These are phyloP conservation scores for Stenoptilia bipunctidactyla DNA, from an alignment of 2,888 invertebrate species.

Conservation along the genomic window DNA sequence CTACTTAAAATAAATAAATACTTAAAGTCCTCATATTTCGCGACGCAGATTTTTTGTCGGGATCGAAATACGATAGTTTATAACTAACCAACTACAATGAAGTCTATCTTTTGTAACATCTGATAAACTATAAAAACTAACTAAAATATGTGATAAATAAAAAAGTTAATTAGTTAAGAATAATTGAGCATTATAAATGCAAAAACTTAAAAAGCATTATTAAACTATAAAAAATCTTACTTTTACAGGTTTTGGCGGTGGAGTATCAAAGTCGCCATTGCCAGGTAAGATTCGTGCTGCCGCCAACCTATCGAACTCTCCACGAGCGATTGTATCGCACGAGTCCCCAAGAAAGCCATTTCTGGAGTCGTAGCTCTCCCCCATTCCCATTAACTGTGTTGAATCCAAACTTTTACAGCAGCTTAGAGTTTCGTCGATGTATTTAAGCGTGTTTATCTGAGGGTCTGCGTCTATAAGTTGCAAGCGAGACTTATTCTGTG, in stretches of 20 bases:
- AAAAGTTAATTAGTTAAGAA: too few species aligned
- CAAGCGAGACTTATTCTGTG: slow-evolving; percentile 49
- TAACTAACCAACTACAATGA: too few species aligned
- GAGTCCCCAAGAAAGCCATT: slow-evolving; percentile 60
- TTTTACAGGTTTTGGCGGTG: slow-evolving; percentile 46
- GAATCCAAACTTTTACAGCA: slow-evolving; percentile 64
- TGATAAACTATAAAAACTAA: too few species aligned
- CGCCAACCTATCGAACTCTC: slow-evolving; percentile 47
- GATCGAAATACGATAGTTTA: too few species aligned
- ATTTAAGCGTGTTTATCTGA: slow-evolving; percentile 72
- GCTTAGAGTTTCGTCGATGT: slow-evolving; percentile 71
- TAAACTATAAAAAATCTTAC: slow-evolving; percentile 24
- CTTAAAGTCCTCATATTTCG: too few species aligned
- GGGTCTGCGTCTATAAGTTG: slow-evolving; percentile 60
- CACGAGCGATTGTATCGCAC: slow-evolving; percentile 54
- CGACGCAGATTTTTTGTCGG: too few species aligned
- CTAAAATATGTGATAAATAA: too few species aligned
- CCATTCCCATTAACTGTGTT: slow-evolving; percentile 57
- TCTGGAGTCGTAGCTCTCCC: slow-evolving; percentile 59
- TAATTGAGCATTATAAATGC: too few species aligned
- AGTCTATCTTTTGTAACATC: too few species aligned
- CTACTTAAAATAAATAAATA: too few species aligned
- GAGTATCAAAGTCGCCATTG: slow-evolving; percentile 46
- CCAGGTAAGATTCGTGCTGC: slow-evolving; percentile 28
- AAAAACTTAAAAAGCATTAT: too few species aligned